Percentiles rank a stretch among this genome's conserved stretches.
Conservation (phyloP, 2,113 vertebrate species). For the Asarcornis scutulata region DNA sequence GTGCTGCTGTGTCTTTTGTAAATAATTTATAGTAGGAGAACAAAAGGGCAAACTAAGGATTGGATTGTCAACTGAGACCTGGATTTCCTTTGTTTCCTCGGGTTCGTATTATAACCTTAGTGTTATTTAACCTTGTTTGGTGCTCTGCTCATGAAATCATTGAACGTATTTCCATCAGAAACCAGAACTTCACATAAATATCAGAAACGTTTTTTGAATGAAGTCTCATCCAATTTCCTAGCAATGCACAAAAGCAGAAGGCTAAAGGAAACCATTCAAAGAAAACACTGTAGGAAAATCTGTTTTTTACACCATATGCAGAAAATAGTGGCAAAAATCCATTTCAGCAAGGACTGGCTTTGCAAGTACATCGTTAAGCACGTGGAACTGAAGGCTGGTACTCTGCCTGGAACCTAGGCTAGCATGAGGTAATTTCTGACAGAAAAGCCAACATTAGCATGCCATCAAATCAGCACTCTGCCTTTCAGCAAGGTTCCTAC, state of each 20-base stretch:
- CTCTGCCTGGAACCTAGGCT: neutral
- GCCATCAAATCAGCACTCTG: neutral
- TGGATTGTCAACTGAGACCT: neutral
- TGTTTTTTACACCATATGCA: neutral
- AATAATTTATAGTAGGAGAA: neutral
- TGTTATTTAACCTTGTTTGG: neutral
- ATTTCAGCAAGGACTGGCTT: neutral
- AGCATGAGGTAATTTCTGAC: neutral
- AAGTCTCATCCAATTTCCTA: neutral
- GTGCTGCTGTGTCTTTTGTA: neutral
- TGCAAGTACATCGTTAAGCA: neutral
- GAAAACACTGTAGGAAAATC: neutral
- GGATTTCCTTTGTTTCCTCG: neutral
- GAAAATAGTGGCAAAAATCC: neutral
- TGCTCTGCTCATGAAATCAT: neutral
- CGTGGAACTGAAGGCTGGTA: fast-evolving
- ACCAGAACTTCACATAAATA: neutral
- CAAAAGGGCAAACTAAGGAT: slow-evolving; percentile 13
- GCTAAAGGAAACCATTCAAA: neutral
- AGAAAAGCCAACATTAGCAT: neutral
- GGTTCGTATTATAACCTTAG: neutral
- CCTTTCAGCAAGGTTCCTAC: neutral
- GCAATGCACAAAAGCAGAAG: neutral
- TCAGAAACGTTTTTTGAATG: neutral
- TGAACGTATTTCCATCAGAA: neutral